phyloP scores from a whole-genome alignment of 1,140 invertebrate genomes.

The Platyscapa corneri region DNA sequence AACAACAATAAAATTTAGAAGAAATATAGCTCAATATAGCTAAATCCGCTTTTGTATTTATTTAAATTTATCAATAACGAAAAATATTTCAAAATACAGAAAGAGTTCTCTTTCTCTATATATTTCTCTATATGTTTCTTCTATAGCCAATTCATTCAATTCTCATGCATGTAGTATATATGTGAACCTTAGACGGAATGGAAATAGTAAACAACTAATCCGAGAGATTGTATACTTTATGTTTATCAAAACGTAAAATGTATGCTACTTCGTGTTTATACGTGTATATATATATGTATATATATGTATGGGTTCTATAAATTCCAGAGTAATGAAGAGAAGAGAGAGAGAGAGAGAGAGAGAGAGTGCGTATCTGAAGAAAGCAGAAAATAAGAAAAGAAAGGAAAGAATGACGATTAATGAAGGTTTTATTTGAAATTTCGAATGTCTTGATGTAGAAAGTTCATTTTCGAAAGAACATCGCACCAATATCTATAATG shows the following conservation, averaged over 20 bases:
- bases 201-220: too few species aligned
- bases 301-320: not conserved
- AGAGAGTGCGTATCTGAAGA: not conserved
- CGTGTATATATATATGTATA: not conserved
- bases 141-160: too few species aligned
- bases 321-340: not conserved
- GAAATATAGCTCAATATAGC: slow-evolving; percentile 9
- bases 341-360: slow-evolving; percentile 6
- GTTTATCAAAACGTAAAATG: too few species aligned
- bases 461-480: too few species aligned
- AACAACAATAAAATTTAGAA: slow-evolving; percentile 16
- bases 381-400: not conserved
- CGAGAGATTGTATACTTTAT: too few species aligned
- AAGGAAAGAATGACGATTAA: not conserved
- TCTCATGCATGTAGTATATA: too few species aligned
- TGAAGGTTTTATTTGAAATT: not conserved
- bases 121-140: too few species aligned
- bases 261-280: too few species aligned
- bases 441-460: too few species aligned
- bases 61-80: not conserved
- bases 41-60: slow-evolving; percentile 39
- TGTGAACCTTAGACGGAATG: too few species aligned
- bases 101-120: not conserved
- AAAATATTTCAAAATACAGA: not conserved
- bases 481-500: too few species aligned